Evolutionary conservation across 2,888 invertebrate genomes (phyloP).

Genomic region (Drosophila picticornis): DNA sequence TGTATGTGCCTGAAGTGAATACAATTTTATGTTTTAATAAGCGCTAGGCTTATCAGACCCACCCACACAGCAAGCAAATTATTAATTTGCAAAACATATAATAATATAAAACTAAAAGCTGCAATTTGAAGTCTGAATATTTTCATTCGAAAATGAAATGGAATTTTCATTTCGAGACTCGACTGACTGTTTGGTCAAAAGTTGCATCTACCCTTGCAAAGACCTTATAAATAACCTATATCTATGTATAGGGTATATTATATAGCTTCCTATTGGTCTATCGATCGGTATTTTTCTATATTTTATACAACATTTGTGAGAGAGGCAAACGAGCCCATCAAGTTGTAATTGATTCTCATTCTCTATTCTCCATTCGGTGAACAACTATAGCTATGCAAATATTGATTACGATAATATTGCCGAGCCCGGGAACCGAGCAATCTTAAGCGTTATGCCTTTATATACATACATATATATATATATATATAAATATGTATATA

Average conservation of each 20-base stretch:
- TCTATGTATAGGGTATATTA: not conserved
- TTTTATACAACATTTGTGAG: not conserved
- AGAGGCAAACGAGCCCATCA: not conserved
- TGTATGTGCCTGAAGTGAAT: conserved; percentile 9
- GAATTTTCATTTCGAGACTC: not conserved
- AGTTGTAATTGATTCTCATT: not conserved
- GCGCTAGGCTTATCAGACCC: conserved; percentile 37
- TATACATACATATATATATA: not conserved
- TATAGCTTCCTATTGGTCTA: not conserved
- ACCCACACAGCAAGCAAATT: conserved; percentile 34
- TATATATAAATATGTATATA: not conserved
- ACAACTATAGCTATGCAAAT: conserved; percentile 27
- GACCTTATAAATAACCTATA: too few species aligned
- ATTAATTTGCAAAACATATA: not conserved
- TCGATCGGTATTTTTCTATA: not conserved
- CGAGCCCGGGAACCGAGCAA: conserved; percentile 12
- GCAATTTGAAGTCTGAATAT: not conserved
- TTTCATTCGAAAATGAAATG: not conserved
- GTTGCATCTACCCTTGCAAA: not conserved
- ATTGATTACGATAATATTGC: conserved; percentile 32
- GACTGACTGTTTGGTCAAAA: not conserved
- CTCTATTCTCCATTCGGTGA: not conserved
- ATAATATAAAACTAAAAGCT: not conserved
- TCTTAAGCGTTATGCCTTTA: conserved; percentile 9
- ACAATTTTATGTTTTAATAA: conserved; percentile 13